Conservation (phyloP, 2,797 vertebrate species). For the Meriones psammophilus region DNA sequence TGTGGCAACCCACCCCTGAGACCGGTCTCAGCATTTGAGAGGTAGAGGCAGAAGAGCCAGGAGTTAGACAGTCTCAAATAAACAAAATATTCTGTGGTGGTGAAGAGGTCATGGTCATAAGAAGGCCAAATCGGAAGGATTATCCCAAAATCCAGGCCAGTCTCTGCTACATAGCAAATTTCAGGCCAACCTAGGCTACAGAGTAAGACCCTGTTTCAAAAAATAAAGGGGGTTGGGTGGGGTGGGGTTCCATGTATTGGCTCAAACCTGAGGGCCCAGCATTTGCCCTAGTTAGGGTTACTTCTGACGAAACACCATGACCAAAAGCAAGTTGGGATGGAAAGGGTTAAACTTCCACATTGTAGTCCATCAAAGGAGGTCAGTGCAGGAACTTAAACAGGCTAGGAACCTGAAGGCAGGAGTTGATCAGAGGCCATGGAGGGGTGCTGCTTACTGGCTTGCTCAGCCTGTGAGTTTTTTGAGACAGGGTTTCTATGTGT, state of each 20-base stretch:
- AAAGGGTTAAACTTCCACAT: background rate
- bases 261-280: background rate
- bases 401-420: background rate
- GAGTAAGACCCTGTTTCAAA: background rate
- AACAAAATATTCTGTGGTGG: background rate
- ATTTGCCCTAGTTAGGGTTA: background rate
- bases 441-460: background rate
- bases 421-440: background rate
- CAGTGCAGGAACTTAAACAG: background rate
- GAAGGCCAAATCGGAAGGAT: background rate
- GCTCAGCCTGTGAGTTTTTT: no score
- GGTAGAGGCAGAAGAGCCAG: background rate
- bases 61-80: background rate
- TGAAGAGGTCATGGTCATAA: background rate
- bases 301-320: background rate
- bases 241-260: background rate
- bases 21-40: background rate
- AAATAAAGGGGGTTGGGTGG: no score
- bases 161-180: background rate
- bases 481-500: no score
- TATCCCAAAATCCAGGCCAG: background rate
- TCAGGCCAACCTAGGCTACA: background rate
- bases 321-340: background rate
- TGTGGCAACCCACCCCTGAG: background rate
- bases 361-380: background rate